Evolutionary conservation across 2,888 invertebrate species (phyloP), one percentile per base, ranked within the genome.

Genomic region (Chromoteleia sp.): DNA sequence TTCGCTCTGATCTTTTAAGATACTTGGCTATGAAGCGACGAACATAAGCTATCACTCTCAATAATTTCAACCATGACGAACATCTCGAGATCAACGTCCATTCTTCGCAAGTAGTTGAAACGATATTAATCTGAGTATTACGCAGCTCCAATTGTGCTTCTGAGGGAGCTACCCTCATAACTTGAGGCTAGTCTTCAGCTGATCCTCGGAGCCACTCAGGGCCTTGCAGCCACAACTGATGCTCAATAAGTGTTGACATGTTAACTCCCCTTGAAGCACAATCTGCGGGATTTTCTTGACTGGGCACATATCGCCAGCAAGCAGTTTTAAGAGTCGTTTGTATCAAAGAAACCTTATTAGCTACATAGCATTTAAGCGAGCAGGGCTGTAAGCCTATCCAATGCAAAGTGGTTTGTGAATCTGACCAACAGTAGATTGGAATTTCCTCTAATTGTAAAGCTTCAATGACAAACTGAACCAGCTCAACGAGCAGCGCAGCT

Each of bases 371-470:
- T 2, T n/a, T 7, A 1, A 74, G 74, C 0, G 39, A 39, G 6
- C 71, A 75, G 1, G 81, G 75, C 8, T 74, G 68, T 2, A 70
- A 12, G 14, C 30, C 29, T 0, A 83, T 29, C 86, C 85, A 86
- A 0, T 52, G 48, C 1, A 86, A 58, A 0, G 58, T 73, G 1
- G 84, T 75, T 1, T 71, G 74, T 0, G 84, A 86, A 19, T 86
- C 61, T 7, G 61, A 45, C 61, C 61, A 48, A n/a, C 61, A 61
- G 19, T 33, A 48, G 0, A 48, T 29, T 12, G 61, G 12, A 1
- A 61, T 2, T 3, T 25, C 0, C 2, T 41, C 4, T 0, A 43
- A 5, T 0, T 14, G 0, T 12, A 59, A 15, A 12, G 59, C 1
- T 0, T 59, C 25, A 0, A 63, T 0, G 1, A 2, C 2, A 10